Evolutionary conservation across 2,888 invertebrate species (phyloP), one percentile per base, ranked within the genome.

Genomic region (Lucinisca nassula): DNA sequence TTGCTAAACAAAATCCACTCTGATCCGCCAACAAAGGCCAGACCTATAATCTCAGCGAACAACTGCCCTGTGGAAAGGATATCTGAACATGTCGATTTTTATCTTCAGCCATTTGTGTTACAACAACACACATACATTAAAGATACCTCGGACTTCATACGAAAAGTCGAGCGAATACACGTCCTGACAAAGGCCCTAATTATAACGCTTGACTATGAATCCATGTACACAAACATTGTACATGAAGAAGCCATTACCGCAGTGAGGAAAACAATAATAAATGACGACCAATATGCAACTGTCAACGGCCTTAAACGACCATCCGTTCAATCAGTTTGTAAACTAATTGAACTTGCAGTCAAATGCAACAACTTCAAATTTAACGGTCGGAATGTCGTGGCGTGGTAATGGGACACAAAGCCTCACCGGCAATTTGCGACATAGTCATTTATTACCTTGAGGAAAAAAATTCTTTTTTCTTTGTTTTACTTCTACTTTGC

Each of bases 371-470:
- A 58, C 49, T 90, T 80, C 49, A 49, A 67, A 27, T 86, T 90
- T 61, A 82, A 88, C 30, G 82, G 51, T 0, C 45, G 84, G 67
- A 32, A 82, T 61, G 61, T 17, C 6, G 61, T 27, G 61, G 61
- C 6, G 61, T 61, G 8, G 82, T 84, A 51, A 88, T 88, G 91
- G 91, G 88, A 3, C 86, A 75, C 27, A 74, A 40, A 72, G 75
- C 87, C 45, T 82, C 87, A 0, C 87, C 83, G 1, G 70, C 77
- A 0, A 84, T 83, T 67, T 82, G 82, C 30, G 77, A 78, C 37
- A 70, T 90, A 6, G 88, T 88, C 30, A 84, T 88, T 81, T 80
- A 74, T 17, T n/a, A 86, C n/a, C 51, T 87, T 38, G 88, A 90
- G 73, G 32, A 73, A 72, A 12, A 73, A n/a, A n/a, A n/a, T n/a